Evolutionary conservation across 1,140 invertebrate species (phyloP).

Genomic region (Diachasma alloeum): DNA sequence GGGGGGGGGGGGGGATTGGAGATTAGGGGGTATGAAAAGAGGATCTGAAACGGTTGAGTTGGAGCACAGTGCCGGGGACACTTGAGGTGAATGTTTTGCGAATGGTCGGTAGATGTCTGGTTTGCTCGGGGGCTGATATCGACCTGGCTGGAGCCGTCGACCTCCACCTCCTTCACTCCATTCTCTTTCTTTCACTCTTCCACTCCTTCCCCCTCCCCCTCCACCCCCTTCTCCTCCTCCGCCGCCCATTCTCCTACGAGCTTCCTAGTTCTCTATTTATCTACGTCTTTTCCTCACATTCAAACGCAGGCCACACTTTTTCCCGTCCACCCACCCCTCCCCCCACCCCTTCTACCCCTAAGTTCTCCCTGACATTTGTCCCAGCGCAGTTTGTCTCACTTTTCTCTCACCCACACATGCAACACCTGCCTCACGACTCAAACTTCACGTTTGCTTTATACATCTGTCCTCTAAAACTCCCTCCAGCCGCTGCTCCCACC

Average conservation of each 20-base stretch:
- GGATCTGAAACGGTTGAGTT: neutral
- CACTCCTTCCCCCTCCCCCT: neutral
- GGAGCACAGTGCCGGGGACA: slow-evolving; percentile 53
- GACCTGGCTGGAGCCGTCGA: slow-evolving; percentile 58
- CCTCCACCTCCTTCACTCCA: slow-evolving; percentile 43
- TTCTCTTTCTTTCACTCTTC: slow-evolving; percentile 23
- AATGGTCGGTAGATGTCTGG: slow-evolving; percentile 67
- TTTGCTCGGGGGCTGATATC: slow-evolving; percentile 64
- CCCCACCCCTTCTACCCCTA: neutral
- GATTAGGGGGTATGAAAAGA: neutral
- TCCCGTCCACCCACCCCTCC: neutral
- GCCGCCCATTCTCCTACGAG: neutral
- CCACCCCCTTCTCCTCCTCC: neutral
- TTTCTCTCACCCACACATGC: neutral
- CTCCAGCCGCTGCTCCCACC: neutral
- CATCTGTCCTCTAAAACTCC: neutral
- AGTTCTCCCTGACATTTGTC: slow-evolving; percentile 17
- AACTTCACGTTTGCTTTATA: neutral
- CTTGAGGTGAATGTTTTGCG: slow-evolving; percentile 67
- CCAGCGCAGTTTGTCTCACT: slow-evolving; percentile 1
- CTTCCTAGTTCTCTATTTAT: slow-evolving; percentile 16
- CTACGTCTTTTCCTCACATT: slow-evolving; percentile 14
- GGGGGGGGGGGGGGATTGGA: neutral
- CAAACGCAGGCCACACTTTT: neutral
- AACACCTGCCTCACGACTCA: neutral